phyloP scores from a whole-genome alignment of 2,888 invertebrate species.

The Heliconius erato region DNA sequence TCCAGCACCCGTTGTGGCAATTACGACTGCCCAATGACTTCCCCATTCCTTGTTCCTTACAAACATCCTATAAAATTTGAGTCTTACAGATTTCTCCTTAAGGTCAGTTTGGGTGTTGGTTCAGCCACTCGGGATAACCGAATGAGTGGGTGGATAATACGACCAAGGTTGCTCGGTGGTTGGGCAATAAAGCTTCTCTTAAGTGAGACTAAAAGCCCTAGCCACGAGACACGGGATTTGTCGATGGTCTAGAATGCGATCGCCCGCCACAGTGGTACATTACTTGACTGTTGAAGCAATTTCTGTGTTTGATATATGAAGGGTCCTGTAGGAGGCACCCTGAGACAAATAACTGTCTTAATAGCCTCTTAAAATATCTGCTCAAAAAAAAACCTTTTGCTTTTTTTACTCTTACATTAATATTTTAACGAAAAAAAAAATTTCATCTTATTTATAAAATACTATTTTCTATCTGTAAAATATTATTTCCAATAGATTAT shows the following conservation, averaged over 20 bases:
- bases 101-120: slow-evolving; percentile 19
- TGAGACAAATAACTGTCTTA: background rate
- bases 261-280: slow-evolving; percentile 21
- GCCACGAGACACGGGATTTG: slow-evolving; percentile 10
- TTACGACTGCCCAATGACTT: background rate
- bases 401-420: background rate
- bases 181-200: background rate
- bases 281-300: slow-evolving; percentile 5
- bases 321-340: slow-evolving; percentile 28
- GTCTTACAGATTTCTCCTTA: slow-evolving; percentile 1
- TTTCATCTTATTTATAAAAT: too few species aligned
- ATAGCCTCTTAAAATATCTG: background rate
- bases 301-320: slow-evolving; percentile 22
- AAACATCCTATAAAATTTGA: background rate
- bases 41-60: background rate
- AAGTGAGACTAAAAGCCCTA: background rate
- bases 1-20: slow-evolving; percentile 20
- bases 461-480: too few species aligned
- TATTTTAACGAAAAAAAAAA: too few species aligned
- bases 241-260: background rate
- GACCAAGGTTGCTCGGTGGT: slow-evolving; percentile 28
- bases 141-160: slow-evolving; percentile 7
- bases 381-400: background rate
- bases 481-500: too few species aligned
- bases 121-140: slow-evolving; percentile 11